Evolutionary conservation across 2,888 invertebrate species (phyloP).

Genomic region (Tortrix viridana): DNA sequence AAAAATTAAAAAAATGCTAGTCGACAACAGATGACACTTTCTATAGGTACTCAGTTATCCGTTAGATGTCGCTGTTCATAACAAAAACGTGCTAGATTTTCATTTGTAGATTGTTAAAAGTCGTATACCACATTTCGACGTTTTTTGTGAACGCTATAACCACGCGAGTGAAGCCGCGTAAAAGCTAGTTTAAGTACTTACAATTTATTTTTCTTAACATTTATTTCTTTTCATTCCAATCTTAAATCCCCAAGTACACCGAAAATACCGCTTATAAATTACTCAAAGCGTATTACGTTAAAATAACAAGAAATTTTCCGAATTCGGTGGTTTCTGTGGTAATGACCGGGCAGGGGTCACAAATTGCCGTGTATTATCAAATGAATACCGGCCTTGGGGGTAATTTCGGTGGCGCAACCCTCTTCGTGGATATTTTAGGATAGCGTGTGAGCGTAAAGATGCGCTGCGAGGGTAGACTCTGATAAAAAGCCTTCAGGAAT

Average conservation of each 20-base stretch:
- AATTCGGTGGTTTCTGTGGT: constrained; percentile 23
- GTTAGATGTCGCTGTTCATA: no score
- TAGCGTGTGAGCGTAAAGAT: constrained; percentile 2
- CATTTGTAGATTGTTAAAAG: no score
- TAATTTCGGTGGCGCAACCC: constrained; percentile 6
- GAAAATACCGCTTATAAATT: constrained; percentile 15
- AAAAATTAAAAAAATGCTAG: no score
- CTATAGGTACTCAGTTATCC: no score
- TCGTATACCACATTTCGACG: no score
- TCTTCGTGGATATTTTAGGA: constrained; percentile 13
- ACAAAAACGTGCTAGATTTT: no score
- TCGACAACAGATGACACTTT: no score
- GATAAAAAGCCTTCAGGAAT: neutral
- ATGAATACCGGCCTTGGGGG: constrained; percentile 14
- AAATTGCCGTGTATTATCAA: constrained; percentile 27
- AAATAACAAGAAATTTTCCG: constrained; percentile 8
- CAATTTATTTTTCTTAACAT: neutral
- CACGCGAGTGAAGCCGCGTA: no score
- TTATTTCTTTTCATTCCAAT: neutral
- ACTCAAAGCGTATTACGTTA: constrained; percentile 24
- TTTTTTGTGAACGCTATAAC: no score
- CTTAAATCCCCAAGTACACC: constrained; percentile 5
- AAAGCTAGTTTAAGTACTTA: no score
- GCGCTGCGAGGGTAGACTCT: neutral
- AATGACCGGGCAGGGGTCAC: constrained; percentile 25